phyloP scores from a whole-genome alignment of 2,888 invertebrate species.

The Palloptera scutellata region DNA sequence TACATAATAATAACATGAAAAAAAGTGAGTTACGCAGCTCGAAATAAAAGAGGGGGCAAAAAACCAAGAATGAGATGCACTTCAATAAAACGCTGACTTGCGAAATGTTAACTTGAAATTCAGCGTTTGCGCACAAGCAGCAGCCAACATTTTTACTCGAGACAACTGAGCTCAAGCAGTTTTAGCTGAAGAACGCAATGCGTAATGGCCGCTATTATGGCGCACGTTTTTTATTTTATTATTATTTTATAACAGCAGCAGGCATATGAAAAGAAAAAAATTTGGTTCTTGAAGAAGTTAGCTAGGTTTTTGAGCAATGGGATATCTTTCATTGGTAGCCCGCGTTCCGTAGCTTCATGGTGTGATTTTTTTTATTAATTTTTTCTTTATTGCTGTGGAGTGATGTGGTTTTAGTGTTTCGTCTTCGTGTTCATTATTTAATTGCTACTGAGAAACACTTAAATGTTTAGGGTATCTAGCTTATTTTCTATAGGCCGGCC shows the following conservation, averaged over 20 bases:
- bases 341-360: constrained; percentile 12
- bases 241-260: too few relatives aligned
- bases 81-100: constrained; percentile 29
- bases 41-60: constrained; percentile 3
- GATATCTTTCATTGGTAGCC: too few relatives aligned
- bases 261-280: too few relatives aligned
- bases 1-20: too few relatives aligned
- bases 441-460: constrained; percentile 32
- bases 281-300: too few relatives aligned
- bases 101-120: constrained; percentile 43
- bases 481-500: too few relatives aligned
- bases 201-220: constrained; percentile 23
- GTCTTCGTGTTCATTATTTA: constrained; percentile 31
- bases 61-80: constrained; percentile 9
- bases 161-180: background rate
- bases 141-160: background rate
- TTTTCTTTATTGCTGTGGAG: constrained; percentile 15
- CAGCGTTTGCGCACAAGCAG: constrained; percentile 17
- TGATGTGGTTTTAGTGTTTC: constrained; percentile 1
- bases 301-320: too few relatives aligned
- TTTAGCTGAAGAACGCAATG: constrained; percentile 5
- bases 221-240: constrained; percentile 7
- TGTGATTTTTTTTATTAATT: background rate
- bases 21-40: constrained; percentile 23
- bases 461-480: background rate